Conservation (phyloP, 2,113 vertebrate species). For the Coryphaenoides rupestris region DNA sequence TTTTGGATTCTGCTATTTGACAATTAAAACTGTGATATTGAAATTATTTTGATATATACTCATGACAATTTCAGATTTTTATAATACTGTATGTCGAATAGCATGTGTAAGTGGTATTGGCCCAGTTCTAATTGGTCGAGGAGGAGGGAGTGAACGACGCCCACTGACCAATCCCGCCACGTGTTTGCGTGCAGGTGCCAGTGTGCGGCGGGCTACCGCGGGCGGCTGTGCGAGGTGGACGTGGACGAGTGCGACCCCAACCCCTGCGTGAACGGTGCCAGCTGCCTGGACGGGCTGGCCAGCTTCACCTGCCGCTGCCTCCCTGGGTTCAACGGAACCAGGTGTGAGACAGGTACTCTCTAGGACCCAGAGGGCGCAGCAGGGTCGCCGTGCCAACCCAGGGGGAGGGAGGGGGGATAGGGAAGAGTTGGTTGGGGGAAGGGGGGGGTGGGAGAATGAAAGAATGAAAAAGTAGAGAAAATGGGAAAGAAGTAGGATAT, state of each 20-base stretch:
- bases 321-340: conserved; percentile 97
- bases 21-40: too few relatives aligned
- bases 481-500: too few relatives aligned
- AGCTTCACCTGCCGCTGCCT: conserved; percentile 88
- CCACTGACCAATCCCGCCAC: too few relatives aligned
- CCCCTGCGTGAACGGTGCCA: conserved; percentile 90
- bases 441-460: too few relatives aligned
- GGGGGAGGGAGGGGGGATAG: conserved; percentile 12
- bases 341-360: conserved; percentile 99
- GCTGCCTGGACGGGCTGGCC: conserved; percentile 85
- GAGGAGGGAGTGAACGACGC: too few relatives aligned
- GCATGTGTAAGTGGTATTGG: too few relatives aligned
- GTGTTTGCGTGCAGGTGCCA: conserved; percentile 75
- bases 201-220: conserved; percentile 83
- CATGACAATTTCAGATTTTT: too few relatives aligned
- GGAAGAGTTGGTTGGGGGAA: background rate
- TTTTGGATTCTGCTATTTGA: too few relatives aligned
- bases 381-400: conserved; percentile 34
- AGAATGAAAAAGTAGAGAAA: too few relatives aligned
- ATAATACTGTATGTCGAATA: too few relatives aligned
- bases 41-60: too few relatives aligned
- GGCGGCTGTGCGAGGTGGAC: conserved; percentile 82
- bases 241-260: conserved; percentile 89
- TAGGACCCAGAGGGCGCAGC: conserved; percentile 57
- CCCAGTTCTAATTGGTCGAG: too few relatives aligned